Evolutionary conservation across 2,797 vertebrate genomes (phyloP).

Genomic region (Oophaga sylvatica): DNA sequence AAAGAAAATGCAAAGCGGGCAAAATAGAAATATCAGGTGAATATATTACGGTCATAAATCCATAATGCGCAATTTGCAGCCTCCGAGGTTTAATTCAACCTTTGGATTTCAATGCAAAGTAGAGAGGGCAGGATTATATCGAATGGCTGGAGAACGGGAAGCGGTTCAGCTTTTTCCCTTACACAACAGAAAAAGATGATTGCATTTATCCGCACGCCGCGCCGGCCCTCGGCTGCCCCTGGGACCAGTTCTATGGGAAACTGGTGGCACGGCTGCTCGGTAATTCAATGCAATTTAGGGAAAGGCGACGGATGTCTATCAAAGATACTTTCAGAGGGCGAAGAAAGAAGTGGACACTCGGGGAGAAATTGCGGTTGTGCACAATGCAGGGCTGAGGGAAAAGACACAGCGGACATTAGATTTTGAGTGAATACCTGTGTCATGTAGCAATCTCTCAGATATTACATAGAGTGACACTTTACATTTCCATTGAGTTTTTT

Average conservation of each 20-base stretch:
- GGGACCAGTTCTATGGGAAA: slow-evolving; percentile 58
- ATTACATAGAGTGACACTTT: not conserved
- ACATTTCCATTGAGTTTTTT: not conserved
- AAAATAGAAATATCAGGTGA: slow-evolving; percentile 46
- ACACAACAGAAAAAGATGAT: slow-evolving; percentile 57
- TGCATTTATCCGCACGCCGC: slow-evolving; percentile 54
- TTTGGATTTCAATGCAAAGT: slow-evolving; percentile 40
- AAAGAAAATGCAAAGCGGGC: slow-evolving; percentile 38
- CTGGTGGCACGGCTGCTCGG: slow-evolving; percentile 46
- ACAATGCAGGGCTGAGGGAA: not conserved
- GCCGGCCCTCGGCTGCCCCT: slow-evolving; percentile 38
- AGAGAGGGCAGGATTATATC: slow-evolving; percentile 45
- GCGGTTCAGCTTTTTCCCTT: slow-evolving; percentile 47
- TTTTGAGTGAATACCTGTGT: not conserved
- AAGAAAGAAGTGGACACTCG: slow-evolving; percentile 36
- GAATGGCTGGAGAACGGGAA: slow-evolving; percentile 38
- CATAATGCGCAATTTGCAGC: slow-evolving; percentile 12
- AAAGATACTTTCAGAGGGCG: slow-evolving; percentile 46
- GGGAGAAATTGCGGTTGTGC: not conserved
- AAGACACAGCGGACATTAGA: not conserved
- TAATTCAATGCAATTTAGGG: slow-evolving; percentile 55
- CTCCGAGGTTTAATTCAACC: slow-evolving; percentile 51
- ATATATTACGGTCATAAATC: slow-evolving; percentile 38
- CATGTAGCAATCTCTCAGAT: not conserved
- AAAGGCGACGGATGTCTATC: slow-evolving; percentile 44